Evolutionary conservation across 2,888 invertebrate species (phyloP), one percentile per base, ranked within the genome.

Genomic region (Teleogryllus oceanicus): DNA sequence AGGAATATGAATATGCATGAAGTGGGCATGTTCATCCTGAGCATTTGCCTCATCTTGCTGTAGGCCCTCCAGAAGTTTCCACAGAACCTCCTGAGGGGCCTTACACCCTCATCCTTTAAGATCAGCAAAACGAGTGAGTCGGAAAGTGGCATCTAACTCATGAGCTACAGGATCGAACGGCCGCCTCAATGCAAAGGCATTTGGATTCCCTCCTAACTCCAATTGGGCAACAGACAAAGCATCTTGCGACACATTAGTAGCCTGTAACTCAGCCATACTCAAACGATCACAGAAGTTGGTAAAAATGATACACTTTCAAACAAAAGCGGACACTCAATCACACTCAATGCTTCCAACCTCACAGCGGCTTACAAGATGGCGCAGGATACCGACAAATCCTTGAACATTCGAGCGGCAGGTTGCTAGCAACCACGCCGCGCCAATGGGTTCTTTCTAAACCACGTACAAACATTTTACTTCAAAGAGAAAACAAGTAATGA

Each of bases 41-140:
- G 93, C 90, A 84, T 80, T 81, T 76, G 80, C 79, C 78, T 81
- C 84, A 84, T 86, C 88, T 84, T 88, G 88, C 85, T 89, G 88
- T 76, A 90, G 88, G 87, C 89, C 90, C 89, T 90, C 90, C 85
- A 94, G 90, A 89, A 94, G 92, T 89, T 92, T 93, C 84, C 90
- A 89, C 85, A 97, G 90, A 81, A 95, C 95, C 89, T 96, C 96
- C 88, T 96, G 97, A 83, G 96, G 96, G 86, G 97, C 96, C 89
- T 97, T 97, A 88, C 96, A 97, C 86, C 96, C 96, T 88, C 96
- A 94, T 88, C 96, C 97, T 89, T 96, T 96, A 84, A 97, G 89
- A 88, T 97, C 96, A 82, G 97, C 94, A 87, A 96, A 97, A 83
- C 96, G 93, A 84, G 97, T 98, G 86, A 98, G 90, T 83, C 96